Conservation (phyloP, 1,140 invertebrate genomes). For the Leucophenga varia region DNA sequence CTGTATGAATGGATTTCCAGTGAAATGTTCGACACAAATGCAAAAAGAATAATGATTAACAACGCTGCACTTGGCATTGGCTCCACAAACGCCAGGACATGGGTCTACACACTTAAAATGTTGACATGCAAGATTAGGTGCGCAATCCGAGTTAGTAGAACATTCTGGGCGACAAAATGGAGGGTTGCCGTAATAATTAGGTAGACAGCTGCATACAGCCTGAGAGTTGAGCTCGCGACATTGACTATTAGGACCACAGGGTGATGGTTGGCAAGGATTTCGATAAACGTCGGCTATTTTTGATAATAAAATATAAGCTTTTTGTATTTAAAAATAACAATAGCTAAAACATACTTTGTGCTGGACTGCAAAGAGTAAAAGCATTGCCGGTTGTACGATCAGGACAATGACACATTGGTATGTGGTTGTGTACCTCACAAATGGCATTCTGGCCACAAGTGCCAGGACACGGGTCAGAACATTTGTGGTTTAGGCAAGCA, state of each 20-base stretch:
- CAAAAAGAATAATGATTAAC: conserved; percentile 70
- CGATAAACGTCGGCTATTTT: conserved; percentile 32
- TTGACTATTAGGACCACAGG: conserved; percentile 69
- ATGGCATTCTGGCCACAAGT: conserved; percentile 72
- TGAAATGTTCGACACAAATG: conserved; percentile 61
- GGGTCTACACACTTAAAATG: conserved; percentile 71
- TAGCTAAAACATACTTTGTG: conserved; percentile 58
- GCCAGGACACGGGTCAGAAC: conserved; percentile 72
- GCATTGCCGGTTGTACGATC: conserved; percentile 73
- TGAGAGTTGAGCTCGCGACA: conserved; percentile 63
- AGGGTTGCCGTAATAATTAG: conserved; percentile 65
- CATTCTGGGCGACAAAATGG: conserved; percentile 69
- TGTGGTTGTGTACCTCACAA: conserved; percentile 78
- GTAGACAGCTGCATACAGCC: conserved; percentile 66
- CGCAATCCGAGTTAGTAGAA: conserved; percentile 67
- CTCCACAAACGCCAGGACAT: conserved; percentile 69
- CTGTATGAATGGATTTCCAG: conserved; percentile 65
- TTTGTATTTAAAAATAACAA: not conserved
- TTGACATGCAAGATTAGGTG: conserved; percentile 65
- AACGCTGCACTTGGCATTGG: conserved; percentile 63
- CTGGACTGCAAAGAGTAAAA: conserved; percentile 59
- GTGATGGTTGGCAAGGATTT: conserved; percentile 70
- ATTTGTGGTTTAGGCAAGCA: conserved; percentile 73
- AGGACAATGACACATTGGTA: conserved; percentile 74
- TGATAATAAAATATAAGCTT: too few relatives aligned